Evolutionary conservation across 2,113 vertebrate species (phyloP).

Genomic region (Indicator indicator): DNA sequence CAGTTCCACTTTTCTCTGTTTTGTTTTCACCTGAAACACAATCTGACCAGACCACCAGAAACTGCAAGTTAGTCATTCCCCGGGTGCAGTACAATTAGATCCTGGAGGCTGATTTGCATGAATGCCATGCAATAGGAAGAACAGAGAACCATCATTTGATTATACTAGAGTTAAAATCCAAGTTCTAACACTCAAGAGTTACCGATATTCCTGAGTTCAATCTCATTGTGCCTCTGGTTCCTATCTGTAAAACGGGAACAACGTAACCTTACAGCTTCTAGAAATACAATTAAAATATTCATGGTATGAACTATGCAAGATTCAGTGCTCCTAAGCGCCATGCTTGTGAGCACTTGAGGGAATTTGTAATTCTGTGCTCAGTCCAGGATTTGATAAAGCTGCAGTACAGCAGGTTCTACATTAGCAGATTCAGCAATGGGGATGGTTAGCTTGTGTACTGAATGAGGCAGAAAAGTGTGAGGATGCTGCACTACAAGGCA

Average conservation of each 20-base stretch:
- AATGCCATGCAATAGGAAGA: neutral
- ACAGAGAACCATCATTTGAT: neutral
- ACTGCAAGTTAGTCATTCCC: neutral
- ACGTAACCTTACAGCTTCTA: neutral
- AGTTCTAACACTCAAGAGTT: neutral
- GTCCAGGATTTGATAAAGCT: neutral
- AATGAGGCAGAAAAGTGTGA: neutral
- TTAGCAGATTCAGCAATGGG: neutral
- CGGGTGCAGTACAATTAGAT: neutral
- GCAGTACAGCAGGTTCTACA: neutral
- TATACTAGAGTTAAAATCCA: neutral
- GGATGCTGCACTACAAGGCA: neutral
- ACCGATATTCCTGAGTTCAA: neutral
- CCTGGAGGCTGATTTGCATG: neutral
- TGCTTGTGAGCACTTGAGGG: neutral
- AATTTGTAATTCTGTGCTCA: neutral
- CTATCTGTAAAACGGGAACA: neutral
- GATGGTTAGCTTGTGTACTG: neutral
- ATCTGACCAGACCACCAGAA: neutral
- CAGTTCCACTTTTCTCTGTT: neutral
- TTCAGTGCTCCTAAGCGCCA: neutral
- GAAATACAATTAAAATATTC: neutral
- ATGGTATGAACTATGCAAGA: neutral
- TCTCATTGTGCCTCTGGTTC: neutral
- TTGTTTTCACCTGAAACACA: neutral